A percentile compares a stretch with the other conserved stretches of the same genome.
Evolutionary conservation across 2,888 invertebrate genomes (phyloP).

Genomic region (Noctua janthe): DNA sequence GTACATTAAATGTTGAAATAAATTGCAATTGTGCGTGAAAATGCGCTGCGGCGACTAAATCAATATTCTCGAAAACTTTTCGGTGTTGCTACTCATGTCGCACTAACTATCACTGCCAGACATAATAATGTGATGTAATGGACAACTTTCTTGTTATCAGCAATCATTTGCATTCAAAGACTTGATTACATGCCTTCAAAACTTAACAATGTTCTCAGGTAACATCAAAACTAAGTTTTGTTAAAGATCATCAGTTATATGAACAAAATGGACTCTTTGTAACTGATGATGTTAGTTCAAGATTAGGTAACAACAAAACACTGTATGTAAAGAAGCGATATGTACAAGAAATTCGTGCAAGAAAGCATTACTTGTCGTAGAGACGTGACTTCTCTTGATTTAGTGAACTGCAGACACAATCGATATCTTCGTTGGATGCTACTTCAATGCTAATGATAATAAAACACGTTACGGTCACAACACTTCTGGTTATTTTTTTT

Average conservation of each 20-base stretch:
- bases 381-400: slow-evolving; percentile 61
- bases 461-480: slow-evolving; percentile 25
- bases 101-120: slow-evolving; percentile 19
- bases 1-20: slow-evolving; percentile 42
- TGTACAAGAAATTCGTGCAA: slow-evolving; percentile 41
- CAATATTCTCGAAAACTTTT: slow-evolving; percentile 21
- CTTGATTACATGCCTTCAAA: slow-evolving; percentile 7
- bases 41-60: slow-evolving; percentile 29
- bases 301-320: slow-evolving; percentile 37
- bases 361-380: slow-evolving; percentile 24
- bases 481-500: slow-evolving; percentile 25
- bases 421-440: slow-evolving; percentile 45
- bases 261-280: not conserved
- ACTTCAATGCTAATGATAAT: slow-evolving; percentile 38
- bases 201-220: not conserved
- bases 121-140: slow-evolving; percentile 10
- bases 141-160: slow-evolving; percentile 41
- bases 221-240: not conserved
- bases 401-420: slow-evolving; percentile 48
- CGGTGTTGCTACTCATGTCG: slow-evolving; percentile 18
- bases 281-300: slow-evolving; percentile 5
- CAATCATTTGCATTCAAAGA: slow-evolving; percentile 22
- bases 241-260: not conserved
- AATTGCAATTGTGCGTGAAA: slow-evolving; percentile 45
- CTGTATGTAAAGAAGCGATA: slow-evolving; percentile 1